Percentiles rank a stretch among this genome's conserved stretches.
phyloP scores from a whole-genome alignment of 2,888 invertebrate species.

The Diarsia dahlii region DNA sequence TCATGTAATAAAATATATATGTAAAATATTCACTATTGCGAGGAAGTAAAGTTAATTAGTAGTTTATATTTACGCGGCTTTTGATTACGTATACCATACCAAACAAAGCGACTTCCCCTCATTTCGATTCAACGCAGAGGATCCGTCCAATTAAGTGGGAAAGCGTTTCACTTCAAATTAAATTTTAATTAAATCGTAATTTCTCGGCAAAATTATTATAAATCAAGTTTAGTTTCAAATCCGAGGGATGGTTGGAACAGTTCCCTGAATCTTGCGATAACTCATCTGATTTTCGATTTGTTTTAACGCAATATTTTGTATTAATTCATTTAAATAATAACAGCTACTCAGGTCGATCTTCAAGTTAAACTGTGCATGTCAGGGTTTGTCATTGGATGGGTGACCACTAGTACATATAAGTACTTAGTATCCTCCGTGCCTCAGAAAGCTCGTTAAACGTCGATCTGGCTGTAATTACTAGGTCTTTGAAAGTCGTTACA shows the following conservation, averaged over 20 bases:
- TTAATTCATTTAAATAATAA: not conserved
- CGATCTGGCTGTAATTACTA: too few species aligned
- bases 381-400: too few species aligned
- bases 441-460: too few species aligned
- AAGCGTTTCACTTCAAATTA: slow-evolving; percentile 43
- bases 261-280: not conserved
- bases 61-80: not conserved
- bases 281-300: slow-evolving; percentile 1
- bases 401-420: too few species aligned
- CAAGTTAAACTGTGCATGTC: too few species aligned
- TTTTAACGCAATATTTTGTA: not conserved
- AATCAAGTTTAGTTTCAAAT: slow-evolving; percentile 38
- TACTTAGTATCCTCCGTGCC: too few species aligned
- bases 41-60: too few species aligned
- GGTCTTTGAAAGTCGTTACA: too few species aligned
- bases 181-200: slow-evolving; percentile 53
- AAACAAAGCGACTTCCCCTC: not conserved
- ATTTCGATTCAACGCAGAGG: not conserved
- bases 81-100: not conserved
- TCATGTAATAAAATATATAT: too few species aligned
- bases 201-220: slow-evolving; percentile 21
- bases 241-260: not conserved
- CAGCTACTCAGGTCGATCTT: too few species aligned
- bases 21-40: too few species aligned
- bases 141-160: slow-evolving; percentile 26